A percentile compares a stretch with the other conserved stretches of the same genome.
Conservation (phyloP, 2,113 vertebrate genomes). For the Pungitius pungitius region DNA sequence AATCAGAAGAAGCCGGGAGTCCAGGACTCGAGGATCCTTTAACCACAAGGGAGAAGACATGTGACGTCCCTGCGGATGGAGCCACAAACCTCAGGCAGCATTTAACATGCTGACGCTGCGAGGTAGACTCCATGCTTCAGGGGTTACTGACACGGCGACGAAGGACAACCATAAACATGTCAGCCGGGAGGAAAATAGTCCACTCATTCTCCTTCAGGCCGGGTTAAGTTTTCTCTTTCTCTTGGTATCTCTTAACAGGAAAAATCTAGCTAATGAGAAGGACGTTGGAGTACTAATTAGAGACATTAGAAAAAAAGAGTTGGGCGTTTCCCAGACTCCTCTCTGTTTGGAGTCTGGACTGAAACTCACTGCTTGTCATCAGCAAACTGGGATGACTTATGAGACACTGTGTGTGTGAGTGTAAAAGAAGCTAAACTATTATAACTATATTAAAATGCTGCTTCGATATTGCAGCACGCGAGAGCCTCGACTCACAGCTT, state of each 20-base stretch:
- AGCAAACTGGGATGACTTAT: conserved; percentile 49
- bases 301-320: conserved; percentile 22
- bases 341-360: conserved; percentile 47
- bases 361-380: conserved; percentile 55
- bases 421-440: not conserved
- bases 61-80: conserved; percentile 9
- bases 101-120: not conserved
- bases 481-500: too few relatives aligned
- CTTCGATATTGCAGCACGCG: too few relatives aligned
- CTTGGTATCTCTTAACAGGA: not conserved
- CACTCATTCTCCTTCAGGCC: too few relatives aligned
- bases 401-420: conserved; percentile 14
- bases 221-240: too few relatives aligned
- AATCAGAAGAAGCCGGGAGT: conserved; percentile 14
- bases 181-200: not conserved
- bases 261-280: not conserved
- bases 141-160: not conserved
- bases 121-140: not conserved
- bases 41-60: conserved; percentile 21
- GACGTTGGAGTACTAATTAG: not conserved
- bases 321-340: conserved; percentile 23
- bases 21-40: conserved; percentile 28
- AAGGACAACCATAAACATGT: not conserved
- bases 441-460: too few relatives aligned
- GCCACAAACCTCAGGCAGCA: conserved; percentile 6